phyloP scores from a whole-genome alignment of 2,888 invertebrate genomes.

The Desoria tigrina region DNA sequence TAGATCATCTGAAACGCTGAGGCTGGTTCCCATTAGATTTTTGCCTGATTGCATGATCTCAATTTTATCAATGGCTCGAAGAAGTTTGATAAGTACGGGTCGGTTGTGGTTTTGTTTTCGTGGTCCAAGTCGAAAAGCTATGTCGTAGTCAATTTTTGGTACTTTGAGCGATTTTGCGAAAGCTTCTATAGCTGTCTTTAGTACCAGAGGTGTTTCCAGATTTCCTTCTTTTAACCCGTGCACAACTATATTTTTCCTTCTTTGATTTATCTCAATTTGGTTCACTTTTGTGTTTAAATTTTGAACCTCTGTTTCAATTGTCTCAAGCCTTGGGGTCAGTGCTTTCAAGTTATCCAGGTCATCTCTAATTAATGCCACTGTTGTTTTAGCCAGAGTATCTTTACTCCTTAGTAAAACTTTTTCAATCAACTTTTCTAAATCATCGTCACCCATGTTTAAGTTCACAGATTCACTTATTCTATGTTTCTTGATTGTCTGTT shows the following conservation, averaged over 20 bases:
- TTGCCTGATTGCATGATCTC: background rate
- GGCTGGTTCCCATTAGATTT: background rate
- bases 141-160: background rate
- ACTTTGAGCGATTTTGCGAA: background rate
- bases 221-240: background rate
- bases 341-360: no score
- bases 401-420: no score
- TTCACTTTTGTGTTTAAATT: no score
- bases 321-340: no score
- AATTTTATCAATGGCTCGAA: background rate
- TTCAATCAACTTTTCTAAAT: no score
- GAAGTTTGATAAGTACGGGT: background rate
- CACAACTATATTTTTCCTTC: background rate
- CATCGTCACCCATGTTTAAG: no score
- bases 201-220: background rate
- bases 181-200: background rate
- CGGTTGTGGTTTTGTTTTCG: background rate
- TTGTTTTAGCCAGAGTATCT: no score
- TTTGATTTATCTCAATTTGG: no score
- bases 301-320: no score
- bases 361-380: no score
- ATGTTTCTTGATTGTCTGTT: no score
- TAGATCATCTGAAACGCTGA: background rate
- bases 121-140: background rate
- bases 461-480: no score